phyloP scores from a whole-genome alignment of 2,888 invertebrate genomes.

The Exephanes ischioxanthus region DNA sequence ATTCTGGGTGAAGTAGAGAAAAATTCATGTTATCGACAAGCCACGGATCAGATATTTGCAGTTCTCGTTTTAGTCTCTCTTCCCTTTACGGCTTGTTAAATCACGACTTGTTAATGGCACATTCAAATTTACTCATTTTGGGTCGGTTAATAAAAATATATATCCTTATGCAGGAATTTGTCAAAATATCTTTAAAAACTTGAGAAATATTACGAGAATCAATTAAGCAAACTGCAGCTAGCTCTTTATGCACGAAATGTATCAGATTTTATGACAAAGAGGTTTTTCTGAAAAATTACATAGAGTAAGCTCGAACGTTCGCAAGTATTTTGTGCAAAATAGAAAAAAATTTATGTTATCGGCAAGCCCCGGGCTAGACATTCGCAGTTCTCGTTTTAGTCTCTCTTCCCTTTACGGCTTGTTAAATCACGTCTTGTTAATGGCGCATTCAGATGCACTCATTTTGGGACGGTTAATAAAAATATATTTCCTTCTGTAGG shows the following conservation, averaged over 20 bases:
- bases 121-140: not conserved
- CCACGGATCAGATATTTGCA: no score
- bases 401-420: not conserved
- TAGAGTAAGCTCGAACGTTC: no score
- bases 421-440: not conserved
- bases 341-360: no score
- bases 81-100: not conserved
- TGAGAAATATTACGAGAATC: not conserved
- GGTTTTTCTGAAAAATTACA: conserved; percentile 18
- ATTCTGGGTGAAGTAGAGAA: not conserved
- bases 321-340: no score
- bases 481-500: no score
- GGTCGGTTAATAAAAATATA: not conserved
- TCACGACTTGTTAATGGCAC: not conserved
- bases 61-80: not conserved
- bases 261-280: conserved; percentile 12
- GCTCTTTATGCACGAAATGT: conserved; percentile 39
- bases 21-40: not conserved
- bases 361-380: no score
- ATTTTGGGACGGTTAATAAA: no score
- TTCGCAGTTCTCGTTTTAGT: no score
- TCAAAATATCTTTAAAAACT: no score
- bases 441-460: no score
- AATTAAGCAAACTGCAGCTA: conserved; percentile 1
- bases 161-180: no score